Conservation (phyloP, 2,888 invertebrate species). For the Apamea monoglypha region DNA sequence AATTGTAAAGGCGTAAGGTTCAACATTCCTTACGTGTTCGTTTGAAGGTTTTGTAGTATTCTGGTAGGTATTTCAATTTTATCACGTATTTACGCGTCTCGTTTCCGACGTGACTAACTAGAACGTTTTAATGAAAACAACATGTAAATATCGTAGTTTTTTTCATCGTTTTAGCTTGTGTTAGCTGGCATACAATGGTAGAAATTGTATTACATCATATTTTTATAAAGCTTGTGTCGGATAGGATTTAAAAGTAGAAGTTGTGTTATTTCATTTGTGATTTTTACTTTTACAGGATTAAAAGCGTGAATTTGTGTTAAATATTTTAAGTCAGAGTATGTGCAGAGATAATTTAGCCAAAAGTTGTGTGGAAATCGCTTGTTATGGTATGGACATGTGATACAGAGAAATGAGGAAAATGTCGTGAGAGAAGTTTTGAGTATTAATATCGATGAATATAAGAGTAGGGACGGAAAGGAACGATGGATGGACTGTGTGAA, state of each 20-base stretch:
- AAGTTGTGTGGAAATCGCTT: background rate
- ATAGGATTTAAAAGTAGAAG: too few species aligned
- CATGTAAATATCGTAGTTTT: conserved; percentile 17
- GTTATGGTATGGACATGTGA: too few species aligned
- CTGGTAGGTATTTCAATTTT: conserved; percentile 53
- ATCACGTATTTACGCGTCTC: conserved; percentile 67
- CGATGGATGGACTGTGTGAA: too few species aligned
- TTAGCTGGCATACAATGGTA: background rate
- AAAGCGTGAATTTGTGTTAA: background rate
- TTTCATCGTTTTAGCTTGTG: conserved; percentile 7
- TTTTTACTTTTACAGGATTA: background rate
- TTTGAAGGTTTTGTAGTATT: background rate
- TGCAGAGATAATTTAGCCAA: background rate
- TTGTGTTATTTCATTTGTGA: background rate
- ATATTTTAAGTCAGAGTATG: background rate
- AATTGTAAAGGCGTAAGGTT: conserved; percentile 14
- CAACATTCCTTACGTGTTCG: background rate
- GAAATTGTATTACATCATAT: conserved; percentile 7
- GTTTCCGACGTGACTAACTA: conserved; percentile 66
- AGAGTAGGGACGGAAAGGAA: too few species aligned
- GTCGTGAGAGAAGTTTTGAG: too few species aligned
- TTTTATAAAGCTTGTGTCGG: background rate
- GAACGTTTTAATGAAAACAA: conserved; percentile 67
- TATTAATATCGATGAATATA: too few species aligned
- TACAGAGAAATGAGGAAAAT: too few species aligned